Conservation (phyloP, 1,140 invertebrate genomes). For the Parasteatoda tepidariorum region DNA sequence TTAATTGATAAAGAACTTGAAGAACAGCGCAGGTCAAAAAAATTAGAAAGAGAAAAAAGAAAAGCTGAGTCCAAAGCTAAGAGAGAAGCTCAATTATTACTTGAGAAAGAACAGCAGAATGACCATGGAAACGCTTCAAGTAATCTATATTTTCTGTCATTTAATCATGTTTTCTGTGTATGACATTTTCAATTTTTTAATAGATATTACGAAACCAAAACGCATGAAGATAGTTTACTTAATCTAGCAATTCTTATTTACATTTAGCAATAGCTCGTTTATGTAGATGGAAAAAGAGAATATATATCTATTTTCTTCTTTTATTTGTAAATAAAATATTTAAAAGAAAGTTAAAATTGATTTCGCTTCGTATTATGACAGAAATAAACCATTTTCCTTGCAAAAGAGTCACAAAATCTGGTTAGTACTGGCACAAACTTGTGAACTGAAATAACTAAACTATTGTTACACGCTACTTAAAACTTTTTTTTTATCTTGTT, state of each 20-base stretch:
- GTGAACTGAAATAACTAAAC: too few species aligned
- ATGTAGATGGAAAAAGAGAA: background rate
- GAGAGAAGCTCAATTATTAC: background rate
- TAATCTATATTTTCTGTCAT: background rate
- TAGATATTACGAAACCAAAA: background rate
- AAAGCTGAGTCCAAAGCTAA: conserved; percentile 36
- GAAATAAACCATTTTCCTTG: too few species aligned
- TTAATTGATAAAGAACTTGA: conserved; percentile 25
- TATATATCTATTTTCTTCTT: too few species aligned
- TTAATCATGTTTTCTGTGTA: background rate
- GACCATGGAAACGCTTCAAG: background rate
- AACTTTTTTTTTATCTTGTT: too few species aligned
- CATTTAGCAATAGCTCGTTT: background rate
- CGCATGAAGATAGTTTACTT: background rate
- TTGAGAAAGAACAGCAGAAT: conserved; percentile 14
- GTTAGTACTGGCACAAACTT: too few species aligned
- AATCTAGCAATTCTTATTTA: background rate
- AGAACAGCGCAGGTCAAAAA: conserved; percentile 35
- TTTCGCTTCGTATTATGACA: too few species aligned
- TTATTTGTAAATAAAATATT: too few species aligned
- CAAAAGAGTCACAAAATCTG: too few species aligned
- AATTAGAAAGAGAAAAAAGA: conserved; percentile 45
- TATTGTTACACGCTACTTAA: too few species aligned
- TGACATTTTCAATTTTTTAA: background rate
- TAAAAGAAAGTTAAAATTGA: too few species aligned